Conservation (phyloP, 2,797 vertebrate species). For the Anguilla obscura region DNA sequence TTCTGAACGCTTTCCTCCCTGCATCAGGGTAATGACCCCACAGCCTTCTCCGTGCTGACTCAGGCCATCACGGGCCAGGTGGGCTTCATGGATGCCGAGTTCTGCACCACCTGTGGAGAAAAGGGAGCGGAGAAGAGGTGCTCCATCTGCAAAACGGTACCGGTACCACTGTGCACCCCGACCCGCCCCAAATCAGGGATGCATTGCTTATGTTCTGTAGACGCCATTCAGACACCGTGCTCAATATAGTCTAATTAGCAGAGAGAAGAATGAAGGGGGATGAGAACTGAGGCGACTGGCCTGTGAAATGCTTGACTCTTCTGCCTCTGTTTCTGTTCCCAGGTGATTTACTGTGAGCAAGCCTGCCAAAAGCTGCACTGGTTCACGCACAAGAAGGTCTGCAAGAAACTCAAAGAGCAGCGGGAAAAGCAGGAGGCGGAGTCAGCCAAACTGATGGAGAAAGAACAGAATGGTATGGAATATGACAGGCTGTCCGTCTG, state of each 20-base stretch:
- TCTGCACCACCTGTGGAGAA: conserved; percentile 93
- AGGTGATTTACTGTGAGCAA: conserved; percentile 95
- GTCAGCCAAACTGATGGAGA: conserved; percentile 74
- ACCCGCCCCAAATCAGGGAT: neutral
- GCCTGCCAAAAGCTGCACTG: conserved; percentile 94
- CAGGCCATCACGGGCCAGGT: conserved; percentile 98
- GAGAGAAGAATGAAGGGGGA: neutral
- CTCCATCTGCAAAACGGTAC: conserved; percentile 95
- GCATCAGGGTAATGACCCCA: conserved; percentile 88
- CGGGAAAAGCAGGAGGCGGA: conserved; percentile 84
- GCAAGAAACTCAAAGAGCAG: conserved; percentile 84
- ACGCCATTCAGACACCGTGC: neutral
- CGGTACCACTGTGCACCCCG: neutral
- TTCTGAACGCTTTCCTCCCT: neutral
- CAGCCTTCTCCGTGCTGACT: conserved; percentile 92
- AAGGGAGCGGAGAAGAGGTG: conserved; percentile 94
- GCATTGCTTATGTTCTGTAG: neutral
- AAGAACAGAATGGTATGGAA: conserved; percentile 66
- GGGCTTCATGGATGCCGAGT: conserved; percentile 94
- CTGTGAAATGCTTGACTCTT: neutral
- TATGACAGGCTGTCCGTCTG: neutral
- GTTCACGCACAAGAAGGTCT: conserved; percentile 96
- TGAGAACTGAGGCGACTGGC: neutral
- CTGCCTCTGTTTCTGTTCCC: conserved; percentile 32
- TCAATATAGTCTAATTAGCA: neutral